Conservation (phyloP, 2,888 invertebrate genomes). For the Lasioglossum calceatum region DNA sequence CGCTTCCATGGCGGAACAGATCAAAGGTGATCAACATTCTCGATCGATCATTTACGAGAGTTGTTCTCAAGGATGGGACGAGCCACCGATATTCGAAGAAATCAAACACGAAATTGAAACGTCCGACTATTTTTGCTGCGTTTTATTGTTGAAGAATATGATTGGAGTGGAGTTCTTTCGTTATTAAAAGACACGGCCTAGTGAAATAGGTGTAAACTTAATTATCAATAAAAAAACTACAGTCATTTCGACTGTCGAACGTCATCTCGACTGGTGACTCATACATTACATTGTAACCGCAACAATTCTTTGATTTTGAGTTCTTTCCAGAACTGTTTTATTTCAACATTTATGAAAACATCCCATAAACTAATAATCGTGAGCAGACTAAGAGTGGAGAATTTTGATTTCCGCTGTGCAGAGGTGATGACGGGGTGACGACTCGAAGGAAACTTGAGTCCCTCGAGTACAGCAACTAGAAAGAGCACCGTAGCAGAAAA, state of each 20-base stretch:
- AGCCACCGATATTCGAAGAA: not conserved
- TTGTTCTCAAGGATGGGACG: not conserved
- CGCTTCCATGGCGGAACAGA: conserved; percentile 25
- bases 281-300: too few species aligned
- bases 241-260: too few species aligned
- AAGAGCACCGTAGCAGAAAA: conserved; percentile 32
- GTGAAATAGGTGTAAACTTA: too few species aligned
- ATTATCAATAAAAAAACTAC: too few species aligned
- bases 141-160: not conserved
- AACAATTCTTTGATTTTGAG: too few species aligned
- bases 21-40: conserved; percentile 19
- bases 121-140: not conserved
- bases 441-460: conserved; percentile 45
- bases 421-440: conserved; percentile 22
- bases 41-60: conserved; percentile 23
- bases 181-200: too few species aligned
- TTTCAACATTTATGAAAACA: not conserved
- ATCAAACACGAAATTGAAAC: not conserved
- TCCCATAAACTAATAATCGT: not conserved
- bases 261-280: too few species aligned
- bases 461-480: conserved; percentile 34
- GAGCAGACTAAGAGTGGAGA: not conserved
- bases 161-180: too few species aligned
- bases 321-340: too few species aligned
- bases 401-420: not conserved